Base-by-base conservation (phyloP, 2,888 invertebrate species). In the Invenusta paracnida region DNA sequence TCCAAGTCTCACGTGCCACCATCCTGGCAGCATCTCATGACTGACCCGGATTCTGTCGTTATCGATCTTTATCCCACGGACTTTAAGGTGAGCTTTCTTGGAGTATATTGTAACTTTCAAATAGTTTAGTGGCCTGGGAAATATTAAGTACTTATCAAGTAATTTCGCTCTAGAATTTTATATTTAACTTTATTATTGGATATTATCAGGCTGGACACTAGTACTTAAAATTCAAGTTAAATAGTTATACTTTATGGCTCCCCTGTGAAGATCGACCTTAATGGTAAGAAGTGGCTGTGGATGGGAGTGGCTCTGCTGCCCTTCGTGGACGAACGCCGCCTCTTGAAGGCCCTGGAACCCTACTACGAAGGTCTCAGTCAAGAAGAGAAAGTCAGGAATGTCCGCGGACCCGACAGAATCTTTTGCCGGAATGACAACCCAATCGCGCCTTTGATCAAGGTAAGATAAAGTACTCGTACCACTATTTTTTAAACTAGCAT, bases 231-330 rank as follows among this genome's bases (percentile, higher is more conserved):
- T 48, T 48, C 5, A 48, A 48, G 48, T 48, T 48, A 11, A 48
- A 17, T 48, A 5, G 17, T 48, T 48, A 48, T 48, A 48, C 48
- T 48, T 48, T 48, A 17, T 48, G 17, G 5, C 17, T 48, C 5
- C 48, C 17, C 5, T 11, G 48, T 13, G 25, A 13, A 95, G 89
- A 97, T 98, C 87, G 98, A 99, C 92, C 93, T 99, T 88, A 99
- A 99, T 92, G 99, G 99, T 31, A 99, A 99, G 92, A 98, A 97
- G 92, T 98, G 95, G 92, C 98, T 98, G 83, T 99, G 99, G 99
- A 98, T 98, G 92, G 92, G 98, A 83, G 99, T 99, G 0, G 99
- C 98, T 0, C 92, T 99, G 67, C 92, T 99, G 87, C 99, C 99
- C 1, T 99, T 99, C 92, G 98, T 99, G 0, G 98, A 99, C 89